Evolutionary conservation across 2,888 invertebrate genomes (phyloP).

Genomic region (Lasioglossum vierecki): DNA sequence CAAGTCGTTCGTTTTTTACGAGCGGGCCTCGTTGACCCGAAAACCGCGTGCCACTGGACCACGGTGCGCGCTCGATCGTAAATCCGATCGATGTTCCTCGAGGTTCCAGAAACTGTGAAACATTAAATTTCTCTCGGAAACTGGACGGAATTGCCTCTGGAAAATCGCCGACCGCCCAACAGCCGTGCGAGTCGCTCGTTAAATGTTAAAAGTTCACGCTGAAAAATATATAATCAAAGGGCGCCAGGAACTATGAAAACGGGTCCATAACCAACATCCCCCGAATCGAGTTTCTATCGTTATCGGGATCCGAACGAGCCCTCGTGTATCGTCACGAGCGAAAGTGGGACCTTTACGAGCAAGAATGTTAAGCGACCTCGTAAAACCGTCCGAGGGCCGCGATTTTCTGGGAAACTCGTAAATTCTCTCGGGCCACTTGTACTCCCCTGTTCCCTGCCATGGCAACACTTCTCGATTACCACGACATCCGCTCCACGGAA

Average conservation of each 20-base stretch:
- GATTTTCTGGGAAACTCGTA: conserved; percentile 76
- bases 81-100: conserved; percentile 32
- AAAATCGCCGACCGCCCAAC: background rate
- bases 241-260: conserved; percentile 33
- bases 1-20: conserved; percentile 69
- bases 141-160: background rate
- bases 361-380: conserved; percentile 68
- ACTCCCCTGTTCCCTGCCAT: background rate
- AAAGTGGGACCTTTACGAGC: conserved; percentile 62
- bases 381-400: conserved; percentile 61
- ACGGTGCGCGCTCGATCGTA: conserved; percentile 52
- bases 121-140: background rate
- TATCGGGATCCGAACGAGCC: conserved; percentile 51
- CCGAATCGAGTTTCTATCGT: conserved; percentile 51
- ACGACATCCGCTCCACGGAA: background rate
- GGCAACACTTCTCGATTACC: conserved; percentile 12
- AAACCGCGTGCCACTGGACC: conserved; percentile 54
- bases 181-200: background rate
- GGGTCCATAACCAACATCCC: background rate
- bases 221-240: conserved; percentile 39
- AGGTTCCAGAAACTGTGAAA: background rate
- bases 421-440: conserved; percentile 67
- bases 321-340: conserved; percentile 34
- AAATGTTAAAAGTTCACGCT: background rate
- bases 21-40: conserved; percentile 46